Evolutionary conservation across 2,888 invertebrate species (phyloP).

Genomic region (Noctuana brunneofusca): DNA sequence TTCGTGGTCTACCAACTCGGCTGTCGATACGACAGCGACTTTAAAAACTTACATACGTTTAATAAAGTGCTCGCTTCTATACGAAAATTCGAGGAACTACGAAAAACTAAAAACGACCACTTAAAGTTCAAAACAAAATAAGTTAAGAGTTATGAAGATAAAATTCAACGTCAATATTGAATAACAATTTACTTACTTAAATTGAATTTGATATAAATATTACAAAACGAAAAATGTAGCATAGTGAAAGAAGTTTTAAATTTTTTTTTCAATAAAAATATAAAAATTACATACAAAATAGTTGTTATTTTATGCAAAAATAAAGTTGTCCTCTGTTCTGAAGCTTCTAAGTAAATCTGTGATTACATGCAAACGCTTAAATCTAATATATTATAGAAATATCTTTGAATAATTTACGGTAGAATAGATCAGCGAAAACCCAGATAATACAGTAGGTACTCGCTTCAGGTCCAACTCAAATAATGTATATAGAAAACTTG

Average conservation of each 20-base stretch:
- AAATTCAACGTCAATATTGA: too few relatives aligned
- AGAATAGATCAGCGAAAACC: slow-evolving; percentile 8
- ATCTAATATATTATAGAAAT: background rate
- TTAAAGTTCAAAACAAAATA: background rate
- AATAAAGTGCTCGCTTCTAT: slow-evolving; percentile 57
- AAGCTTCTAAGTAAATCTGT: too few relatives aligned
- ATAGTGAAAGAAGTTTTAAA: too few relatives aligned
- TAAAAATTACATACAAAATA: too few relatives aligned
- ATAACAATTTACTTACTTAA: too few relatives aligned
- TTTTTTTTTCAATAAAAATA: too few relatives aligned
- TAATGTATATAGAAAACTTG: slow-evolving; percentile 74
- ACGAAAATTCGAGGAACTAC: background rate
- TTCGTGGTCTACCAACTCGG: slow-evolving; percentile 66
- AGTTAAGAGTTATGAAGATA: too few relatives aligned
- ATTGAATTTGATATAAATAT: too few relatives aligned
- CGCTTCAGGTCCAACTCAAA: slow-evolving; percentile 69
- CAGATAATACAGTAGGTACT: slow-evolving; percentile 57
- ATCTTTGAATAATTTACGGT: background rate
- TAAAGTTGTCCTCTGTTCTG: too few relatives aligned
- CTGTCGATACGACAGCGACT: slow-evolving; percentile 67
- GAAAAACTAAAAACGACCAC: slow-evolving; percentile 38
- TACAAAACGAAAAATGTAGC: too few relatives aligned
- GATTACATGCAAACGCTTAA: too few relatives aligned
- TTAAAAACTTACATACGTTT: slow-evolving; percentile 71
- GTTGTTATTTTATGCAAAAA: too few relatives aligned